A percentile compares a stretch with the other conserved stretches of the same genome.
phyloP scores from a whole-genome alignment of 92 coral and sea anemone species.

The Metridium senile region DNA sequence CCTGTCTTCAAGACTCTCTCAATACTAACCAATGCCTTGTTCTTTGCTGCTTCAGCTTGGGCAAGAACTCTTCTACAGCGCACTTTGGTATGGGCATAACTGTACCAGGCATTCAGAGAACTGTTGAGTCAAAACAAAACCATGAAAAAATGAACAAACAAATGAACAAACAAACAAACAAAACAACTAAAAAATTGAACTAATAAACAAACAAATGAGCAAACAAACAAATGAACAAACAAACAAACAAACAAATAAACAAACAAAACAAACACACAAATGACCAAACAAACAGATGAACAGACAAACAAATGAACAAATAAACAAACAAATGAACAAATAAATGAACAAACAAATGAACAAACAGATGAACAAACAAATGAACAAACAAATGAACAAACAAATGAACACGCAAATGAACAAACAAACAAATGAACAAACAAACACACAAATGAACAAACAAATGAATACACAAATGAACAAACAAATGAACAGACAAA shows the following conservation, averaged over 20 bases:
- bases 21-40: conserved; percentile 30
- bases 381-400: neutral
- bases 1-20: too few relatives aligned
- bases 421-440: neutral
- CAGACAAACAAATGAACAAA: neutral
- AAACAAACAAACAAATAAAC: too few relatives aligned
- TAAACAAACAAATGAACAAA: neutral
- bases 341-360: neutral
- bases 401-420: neutral
- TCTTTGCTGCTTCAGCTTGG: conserved; percentile 37
- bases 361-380: neutral
- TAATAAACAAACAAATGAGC: too few relatives aligned
- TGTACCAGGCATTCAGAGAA: conserved; percentile 52
- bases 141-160: neutral
- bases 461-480: neutral
- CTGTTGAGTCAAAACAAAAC: neutral
- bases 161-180: neutral
- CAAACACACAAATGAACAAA: neutral
- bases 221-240: neutral
- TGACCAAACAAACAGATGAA: neutral
- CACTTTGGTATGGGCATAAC: conserved; percentile 39
- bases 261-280: too few relatives aligned
- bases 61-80: conserved; percentile 38
- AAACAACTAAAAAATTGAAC: neutral
- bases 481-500: neutral